A percentile compares a stretch with the other conserved stretches of the same genome.
These are phyloP conservation scores for Euzophera pinguis DNA, from an alignment of 2,888 invertebrate genomes.

Conservation along the genomic window DNA sequence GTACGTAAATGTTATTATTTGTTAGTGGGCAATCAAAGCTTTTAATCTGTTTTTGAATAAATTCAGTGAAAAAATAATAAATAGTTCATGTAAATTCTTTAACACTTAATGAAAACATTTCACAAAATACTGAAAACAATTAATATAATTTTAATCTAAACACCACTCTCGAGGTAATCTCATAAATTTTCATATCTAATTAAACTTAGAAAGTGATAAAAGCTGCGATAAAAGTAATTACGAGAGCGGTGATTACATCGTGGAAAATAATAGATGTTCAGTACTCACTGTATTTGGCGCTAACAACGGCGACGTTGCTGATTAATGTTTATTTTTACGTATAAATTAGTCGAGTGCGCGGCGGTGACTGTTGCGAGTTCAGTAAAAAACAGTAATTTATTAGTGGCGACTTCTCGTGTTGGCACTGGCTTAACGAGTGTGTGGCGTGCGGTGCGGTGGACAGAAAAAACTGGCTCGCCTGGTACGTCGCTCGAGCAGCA, in stretches of 20 bases:
- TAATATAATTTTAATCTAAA: conserved; percentile 3
- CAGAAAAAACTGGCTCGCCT: conserved; percentile 82
- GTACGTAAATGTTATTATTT: too few species aligned
- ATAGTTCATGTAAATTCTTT: background rate
- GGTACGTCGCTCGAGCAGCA: conserved; percentile 77
- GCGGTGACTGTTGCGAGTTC: conserved; percentile 76
- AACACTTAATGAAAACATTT: background rate
- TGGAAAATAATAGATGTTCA: conserved; percentile 50
- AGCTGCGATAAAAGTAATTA: conserved; percentile 29
- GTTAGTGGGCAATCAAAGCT: background rate
- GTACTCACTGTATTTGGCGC: conserved; percentile 76
- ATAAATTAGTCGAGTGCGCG: conserved; percentile 75
- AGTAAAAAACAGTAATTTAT: conserved; percentile 80
- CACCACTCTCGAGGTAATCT: background rate
- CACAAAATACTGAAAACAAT: conserved; percentile 15
- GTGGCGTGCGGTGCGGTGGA: conserved; percentile 80
- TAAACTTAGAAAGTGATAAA: background rate
- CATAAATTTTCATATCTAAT: background rate
- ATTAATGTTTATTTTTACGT: conserved; percentile 77
- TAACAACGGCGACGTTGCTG: conserved; percentile 69
- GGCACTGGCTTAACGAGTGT: conserved; percentile 82
- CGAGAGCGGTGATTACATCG: conserved; percentile 54
- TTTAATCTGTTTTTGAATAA: background rate
- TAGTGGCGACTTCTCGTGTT: conserved; percentile 83
- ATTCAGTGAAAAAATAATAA: too few species aligned